A percentile compares a stretch with the other conserved stretches of the same genome.
phyloP scores from a whole-genome alignment of 2,113 vertebrate genomes.

The Nannobrachium achirus region DNA sequence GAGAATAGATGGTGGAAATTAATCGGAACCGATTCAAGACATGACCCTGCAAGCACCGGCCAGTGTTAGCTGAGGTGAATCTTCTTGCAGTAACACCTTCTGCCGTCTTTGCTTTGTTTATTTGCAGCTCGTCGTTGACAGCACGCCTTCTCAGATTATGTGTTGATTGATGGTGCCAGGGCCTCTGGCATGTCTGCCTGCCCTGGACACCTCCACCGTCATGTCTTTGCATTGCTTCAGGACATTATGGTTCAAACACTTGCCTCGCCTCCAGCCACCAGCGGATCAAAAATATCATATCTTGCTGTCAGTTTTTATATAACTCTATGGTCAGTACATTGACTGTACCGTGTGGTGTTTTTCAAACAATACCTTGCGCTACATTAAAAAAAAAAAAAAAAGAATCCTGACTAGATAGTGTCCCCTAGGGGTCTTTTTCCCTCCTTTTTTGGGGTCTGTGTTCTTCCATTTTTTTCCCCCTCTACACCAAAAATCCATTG shows the following conservation, averaged over 20 bases:
- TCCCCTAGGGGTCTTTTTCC: too few species aligned
- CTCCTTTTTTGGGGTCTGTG: too few species aligned
- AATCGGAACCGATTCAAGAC: conserved; percentile 43
- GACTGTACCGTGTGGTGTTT: too few species aligned
- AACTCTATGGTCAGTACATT: too few species aligned
- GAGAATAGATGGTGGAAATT: conserved; percentile 24
- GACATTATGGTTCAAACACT: conserved; percentile 51
- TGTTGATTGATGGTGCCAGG: conserved; percentile 59
- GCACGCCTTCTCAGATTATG: conserved; percentile 51
- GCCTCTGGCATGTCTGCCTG: conserved; percentile 45
- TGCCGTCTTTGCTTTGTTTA: conserved; percentile 45
- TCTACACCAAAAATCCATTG: too few species aligned
- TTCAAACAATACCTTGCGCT: too few species aligned
- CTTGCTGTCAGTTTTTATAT: conserved; percentile 15
- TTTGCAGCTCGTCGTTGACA: conserved; percentile 62
- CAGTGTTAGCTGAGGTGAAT: conserved; percentile 17
- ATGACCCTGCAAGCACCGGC: conserved; percentile 3
- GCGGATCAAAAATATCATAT: conserved; percentile 27
- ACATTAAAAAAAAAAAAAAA: too few species aligned
- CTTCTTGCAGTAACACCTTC: conserved; percentile 14
- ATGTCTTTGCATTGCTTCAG: conserved; percentile 48
- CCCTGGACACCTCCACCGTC: conserved; percentile 22
- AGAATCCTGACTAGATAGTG: too few species aligned
- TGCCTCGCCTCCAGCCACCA: background rate
- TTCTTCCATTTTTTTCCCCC: too few species aligned